Conservation (phyloP, 2,113 vertebrate genomes). For the Limnothrissa miodon region DNA sequence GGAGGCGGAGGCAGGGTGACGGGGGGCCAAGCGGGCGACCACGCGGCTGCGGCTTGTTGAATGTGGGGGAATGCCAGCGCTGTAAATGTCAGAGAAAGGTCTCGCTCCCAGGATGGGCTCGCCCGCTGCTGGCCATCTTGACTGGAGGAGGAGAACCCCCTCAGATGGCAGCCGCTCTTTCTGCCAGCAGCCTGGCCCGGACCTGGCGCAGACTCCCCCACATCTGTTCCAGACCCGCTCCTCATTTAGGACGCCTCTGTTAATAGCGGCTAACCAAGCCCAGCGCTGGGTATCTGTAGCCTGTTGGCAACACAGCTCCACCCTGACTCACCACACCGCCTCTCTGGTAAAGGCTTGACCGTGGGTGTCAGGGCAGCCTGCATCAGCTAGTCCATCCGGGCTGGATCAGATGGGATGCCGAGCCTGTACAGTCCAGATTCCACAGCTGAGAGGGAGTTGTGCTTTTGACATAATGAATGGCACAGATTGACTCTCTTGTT, state of each 20-base stretch:
- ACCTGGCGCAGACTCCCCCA: background rate
- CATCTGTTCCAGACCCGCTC: background rate
- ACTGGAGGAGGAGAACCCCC: background rate
- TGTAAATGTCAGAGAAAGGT: constrained; percentile 42
- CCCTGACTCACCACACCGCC: background rate
- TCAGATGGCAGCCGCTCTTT: background rate
- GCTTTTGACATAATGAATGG: too few species aligned
- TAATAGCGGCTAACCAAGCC: background rate
- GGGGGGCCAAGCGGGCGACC: background rate
- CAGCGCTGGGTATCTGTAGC: background rate
- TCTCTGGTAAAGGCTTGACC: too few species aligned
- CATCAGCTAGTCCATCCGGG: background rate
- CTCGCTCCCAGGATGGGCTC: background rate
- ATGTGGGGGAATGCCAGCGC: constrained; percentile 27
- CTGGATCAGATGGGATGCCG: too few species aligned
- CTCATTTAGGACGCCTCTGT: background rate
- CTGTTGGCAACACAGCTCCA: background rate
- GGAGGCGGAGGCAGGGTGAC: background rate
- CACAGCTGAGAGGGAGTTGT: too few species aligned
- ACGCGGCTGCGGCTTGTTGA: constrained; percentile 7
- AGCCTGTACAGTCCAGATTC: too few species aligned
- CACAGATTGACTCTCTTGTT: too few species aligned
- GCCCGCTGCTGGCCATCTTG: background rate
- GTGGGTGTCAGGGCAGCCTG: background rate
- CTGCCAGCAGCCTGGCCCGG: background rate